These are phyloP conservation scores for Ramazzottius varieornatus DNA, from an alignment of 2,888 invertebrate genomes.

Conservation along the genomic window DNA sequence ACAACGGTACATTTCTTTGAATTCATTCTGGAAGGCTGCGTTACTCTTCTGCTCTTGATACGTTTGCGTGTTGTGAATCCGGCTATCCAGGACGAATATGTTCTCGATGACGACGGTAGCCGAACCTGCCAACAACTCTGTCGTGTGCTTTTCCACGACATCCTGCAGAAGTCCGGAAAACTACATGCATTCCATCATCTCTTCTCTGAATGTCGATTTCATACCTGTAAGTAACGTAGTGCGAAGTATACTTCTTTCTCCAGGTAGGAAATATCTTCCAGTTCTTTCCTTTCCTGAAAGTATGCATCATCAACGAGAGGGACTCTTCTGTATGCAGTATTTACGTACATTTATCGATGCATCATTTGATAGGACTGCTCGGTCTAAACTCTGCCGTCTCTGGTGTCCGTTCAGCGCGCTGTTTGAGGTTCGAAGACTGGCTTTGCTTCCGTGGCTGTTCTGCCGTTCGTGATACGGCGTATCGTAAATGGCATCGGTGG, in stretches of 20 bases:
- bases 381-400: too few relatives aligned
- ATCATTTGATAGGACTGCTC: too few relatives aligned
- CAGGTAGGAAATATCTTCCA: constrained; percentile 18
- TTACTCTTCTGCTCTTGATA: not conserved
- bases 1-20: constrained; percentile 12
- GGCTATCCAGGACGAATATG: constrained; percentile 31
- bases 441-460: too few relatives aligned
- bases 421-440: too few relatives aligned
- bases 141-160: constrained; percentile 64
- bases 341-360: too few relatives aligned
- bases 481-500: too few relatives aligned
- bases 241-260: constrained; percentile 37
- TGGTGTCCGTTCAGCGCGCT: too few relatives aligned
- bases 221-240: constrained; percentile 61
- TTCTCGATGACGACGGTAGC: constrained; percentile 76
- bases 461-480: too few relatives aligned
- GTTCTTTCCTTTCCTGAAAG: constrained; percentile 8
- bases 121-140: constrained; percentile 75
- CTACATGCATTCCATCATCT: too few relatives aligned
- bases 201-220: too few relatives aligned
- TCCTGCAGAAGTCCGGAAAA: too few relatives aligned
- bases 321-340: too few relatives aligned
- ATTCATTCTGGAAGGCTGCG: not conserved
- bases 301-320: constrained; percentile 17
- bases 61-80: not conserved